Evolutionary conservation across 2,113 vertebrate species (phyloP), one percentile per base, ranked within the genome.

Genomic region (Centropus bengalensis): DNA sequence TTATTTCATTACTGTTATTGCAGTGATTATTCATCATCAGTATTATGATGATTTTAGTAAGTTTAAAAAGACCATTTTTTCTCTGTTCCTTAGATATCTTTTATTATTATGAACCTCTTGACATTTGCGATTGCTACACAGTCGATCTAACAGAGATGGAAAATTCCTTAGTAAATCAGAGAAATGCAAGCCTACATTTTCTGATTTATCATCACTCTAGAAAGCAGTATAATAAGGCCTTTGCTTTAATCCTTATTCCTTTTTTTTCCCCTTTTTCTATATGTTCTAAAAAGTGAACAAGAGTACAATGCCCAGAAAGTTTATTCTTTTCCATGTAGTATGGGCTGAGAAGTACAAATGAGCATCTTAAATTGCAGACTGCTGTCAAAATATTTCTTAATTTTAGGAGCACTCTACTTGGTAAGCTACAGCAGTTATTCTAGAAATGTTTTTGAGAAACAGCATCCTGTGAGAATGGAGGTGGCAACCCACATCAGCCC

Each of bases 51-150:
- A 86, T 78, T 91, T 91, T 81, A 67, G 62, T 89, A 82, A 78
- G 52, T 79, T 92, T 94, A 30, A 95, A 91, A 92, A 79, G 69
- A 16, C 45, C 17, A 52, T 87, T 89, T 22, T 94, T 91, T 59
- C 69, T 62, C 42, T 94, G 12, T 86, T 92, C 38, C 44, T 84
- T 52, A 75, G 32, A 47, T 91, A 93, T 75, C 36, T 81, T 28
- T 56, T 71, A 36, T 55, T 6, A 1, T 89, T 94, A 82, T 87
- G 66, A 87, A 52, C 32, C 62, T 87, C 52, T 87, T 94, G 84
- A 69, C 69, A 94, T 60, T 63, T 89, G 7, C 17, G 75, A 84
- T 75, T 87, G 45, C 64, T 75, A 78, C 42, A 49, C 17, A 82
- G 59, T 75, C 4, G 6, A 79, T 56, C n/a, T 84, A 68, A 89